Evolutionary conservation across 2,888 invertebrate genomes (phyloP), one percentile per base, ranked within the genome.

Genomic region (Pteria penguin): DNA sequence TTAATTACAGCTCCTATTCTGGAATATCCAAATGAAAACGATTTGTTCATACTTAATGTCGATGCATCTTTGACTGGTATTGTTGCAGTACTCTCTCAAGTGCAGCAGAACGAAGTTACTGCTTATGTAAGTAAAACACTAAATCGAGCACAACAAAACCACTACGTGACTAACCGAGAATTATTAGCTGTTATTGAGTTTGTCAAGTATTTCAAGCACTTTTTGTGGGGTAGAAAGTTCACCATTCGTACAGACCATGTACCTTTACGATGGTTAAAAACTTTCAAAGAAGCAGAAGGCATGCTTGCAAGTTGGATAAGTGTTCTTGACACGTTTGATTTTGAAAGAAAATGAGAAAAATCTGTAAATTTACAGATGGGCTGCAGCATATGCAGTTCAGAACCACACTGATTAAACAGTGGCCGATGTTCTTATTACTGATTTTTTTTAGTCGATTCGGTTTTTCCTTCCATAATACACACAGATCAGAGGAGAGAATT

Each of bases 161-260:
- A 79, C 60, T 82, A 79, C 58, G 68, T 71, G 5, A 82, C 78
- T 54, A 22, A 60, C 4, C 58, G 72, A 29, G 81, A 81, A 58
- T 55, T 82, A 22, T 60, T 82, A 27, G 81, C 79, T n/a, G 78
- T 81, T 32, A 74, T 81, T 2, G 57, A 69, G 22, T 80, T 81
- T 62, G 62, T 81, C 55, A 78, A 76, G 27, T 69, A 80, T 1
- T 84, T 78, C 62, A 69, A 72, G 18, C 79, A 75, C 52, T 84
- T 82, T 68, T n/a, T n/a, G n/a, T n/a, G n/a, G n/a, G n/a, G n/a
- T n/a, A n/a, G n/a, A n/a, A n/a, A n/a, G n/a, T n/a, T n/a, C n/a
- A n/a, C n/a, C n/a, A n/a, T n/a, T n/a, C n/a, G n/a, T n/a, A n/a
- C n/a, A n/a, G n/a, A n/a, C 63, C 82, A 84, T 68, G 65, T 72